Evolutionary conservation across 2,113 vertebrate genomes (phyloP).

Genomic region (Pitta sordida): DNA sequence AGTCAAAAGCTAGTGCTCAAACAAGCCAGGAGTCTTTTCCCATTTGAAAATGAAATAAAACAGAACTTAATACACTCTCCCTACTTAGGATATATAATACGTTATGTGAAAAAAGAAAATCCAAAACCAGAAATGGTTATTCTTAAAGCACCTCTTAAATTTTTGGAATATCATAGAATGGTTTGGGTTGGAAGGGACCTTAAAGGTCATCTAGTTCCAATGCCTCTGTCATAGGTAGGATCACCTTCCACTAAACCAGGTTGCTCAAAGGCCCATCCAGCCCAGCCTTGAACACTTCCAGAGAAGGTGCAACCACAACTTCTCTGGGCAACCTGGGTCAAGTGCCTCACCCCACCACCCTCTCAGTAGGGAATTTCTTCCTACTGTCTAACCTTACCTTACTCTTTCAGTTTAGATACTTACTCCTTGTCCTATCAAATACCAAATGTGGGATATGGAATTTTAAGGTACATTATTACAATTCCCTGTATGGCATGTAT

Average conservation of each 20-base stretch:
- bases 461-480: not conserved
- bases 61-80: not conserved
- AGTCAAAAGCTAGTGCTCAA: not conserved
- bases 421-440: not conserved
- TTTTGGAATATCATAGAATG: not conserved
- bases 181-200: not conserved
- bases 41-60: not conserved
- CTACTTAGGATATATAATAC: not conserved
- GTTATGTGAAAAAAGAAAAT: not conserved
- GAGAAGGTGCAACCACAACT: not conserved
- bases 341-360: not conserved
- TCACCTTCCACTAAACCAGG: not conserved
- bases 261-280: not conserved
- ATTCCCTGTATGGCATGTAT: not conserved
- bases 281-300: not conserved
- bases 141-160: not conserved
- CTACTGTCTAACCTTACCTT: not conserved
- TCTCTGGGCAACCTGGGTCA: not conserved
- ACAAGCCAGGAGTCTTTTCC: not conserved
- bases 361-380: not conserved
- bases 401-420: not conserved
- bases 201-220: not conserved
- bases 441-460: not conserved
- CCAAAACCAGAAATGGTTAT: not conserved
- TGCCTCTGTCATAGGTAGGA: not conserved